Evolutionary conservation across 2,113 vertebrate species (phyloP).

Genomic region (Todiramphus saurophagus): DNA sequence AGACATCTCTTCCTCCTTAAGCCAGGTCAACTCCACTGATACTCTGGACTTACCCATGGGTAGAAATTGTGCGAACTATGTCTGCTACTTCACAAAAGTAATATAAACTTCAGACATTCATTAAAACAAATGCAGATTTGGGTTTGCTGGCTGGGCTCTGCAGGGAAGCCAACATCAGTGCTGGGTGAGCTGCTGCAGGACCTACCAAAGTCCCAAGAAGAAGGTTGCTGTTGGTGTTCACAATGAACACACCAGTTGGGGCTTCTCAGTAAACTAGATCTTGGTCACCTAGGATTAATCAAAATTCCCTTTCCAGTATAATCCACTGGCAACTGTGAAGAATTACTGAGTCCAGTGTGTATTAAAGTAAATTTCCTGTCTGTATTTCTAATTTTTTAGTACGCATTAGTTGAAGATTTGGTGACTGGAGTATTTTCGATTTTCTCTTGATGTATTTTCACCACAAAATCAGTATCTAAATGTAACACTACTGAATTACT

Average conservation of each 20-base stretch:
- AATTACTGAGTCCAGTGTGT: background rate
- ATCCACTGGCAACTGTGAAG: background rate
- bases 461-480: background rate
- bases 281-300: background rate
- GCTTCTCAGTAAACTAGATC: background rate
- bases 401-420: background rate
- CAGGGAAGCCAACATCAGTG: background rate
- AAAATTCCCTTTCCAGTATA: background rate
- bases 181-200: background rate
- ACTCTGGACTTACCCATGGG: background rate
- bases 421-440: background rate
- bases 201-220: background rate
- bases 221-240: background rate
- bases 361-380: background rate
- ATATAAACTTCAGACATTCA: background rate
- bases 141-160: background rate
- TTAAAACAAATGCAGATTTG: background rate
- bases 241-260: accelerated
- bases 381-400: background rate
- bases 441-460: background rate
- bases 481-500: background rate
- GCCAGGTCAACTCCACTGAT: background rate
- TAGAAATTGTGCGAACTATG: background rate
- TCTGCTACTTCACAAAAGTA: background rate
- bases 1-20: background rate